Conservation (phyloP, 2,797 vertebrate species). For the Tapirus indicus region DNA sequence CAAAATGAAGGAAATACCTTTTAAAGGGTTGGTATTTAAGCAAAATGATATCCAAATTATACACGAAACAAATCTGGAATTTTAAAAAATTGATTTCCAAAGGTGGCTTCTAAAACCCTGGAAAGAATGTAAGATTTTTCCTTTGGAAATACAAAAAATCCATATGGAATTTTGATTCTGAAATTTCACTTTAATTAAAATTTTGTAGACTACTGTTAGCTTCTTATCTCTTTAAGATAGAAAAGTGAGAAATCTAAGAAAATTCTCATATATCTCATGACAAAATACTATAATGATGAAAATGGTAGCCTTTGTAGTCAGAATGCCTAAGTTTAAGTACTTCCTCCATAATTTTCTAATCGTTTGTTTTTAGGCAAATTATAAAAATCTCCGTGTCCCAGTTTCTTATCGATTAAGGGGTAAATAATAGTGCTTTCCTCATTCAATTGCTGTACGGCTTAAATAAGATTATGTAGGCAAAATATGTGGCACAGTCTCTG, state of each 20-base stretch:
- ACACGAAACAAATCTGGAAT: neutral
- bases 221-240: neutral
- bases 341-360: neutral
- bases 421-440: neutral
- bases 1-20: neutral
- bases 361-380: neutral
- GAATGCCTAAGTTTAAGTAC: neutral
- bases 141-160: neutral
- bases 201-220: neutral
- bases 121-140: neutral
- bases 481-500: neutral
- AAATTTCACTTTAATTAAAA: conserved; percentile 42
- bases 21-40: neutral
- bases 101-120: neutral
- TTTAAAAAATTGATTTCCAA: neutral
- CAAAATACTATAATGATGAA: neutral
- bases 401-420: neutral
- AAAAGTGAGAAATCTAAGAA: conserved; percentile 6
- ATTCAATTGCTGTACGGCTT: neutral
- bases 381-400: neutral
- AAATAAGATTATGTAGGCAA: neutral
- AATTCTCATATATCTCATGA: neutral
- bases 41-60: conserved; percentile 38
- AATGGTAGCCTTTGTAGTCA: neutral
- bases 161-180: conserved; percentile 9